Evolutionary conservation across 2,888 invertebrate genomes (phyloP).

Genomic region (Thera obeliscata): DNA sequence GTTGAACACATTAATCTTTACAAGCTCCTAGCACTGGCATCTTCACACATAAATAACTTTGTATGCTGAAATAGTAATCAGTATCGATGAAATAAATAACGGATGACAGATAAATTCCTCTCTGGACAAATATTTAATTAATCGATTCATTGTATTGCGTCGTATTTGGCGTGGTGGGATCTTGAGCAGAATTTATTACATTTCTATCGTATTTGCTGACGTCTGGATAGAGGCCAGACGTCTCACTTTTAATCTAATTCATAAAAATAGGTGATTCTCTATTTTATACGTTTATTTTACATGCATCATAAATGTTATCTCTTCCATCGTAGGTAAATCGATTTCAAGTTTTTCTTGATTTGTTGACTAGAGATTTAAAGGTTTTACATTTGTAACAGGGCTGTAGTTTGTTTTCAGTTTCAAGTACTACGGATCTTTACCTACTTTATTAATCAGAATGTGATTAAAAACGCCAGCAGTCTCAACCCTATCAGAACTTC

Average conservation of each 20-base stretch:
- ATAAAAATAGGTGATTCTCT: no score
- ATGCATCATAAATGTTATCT: no score
- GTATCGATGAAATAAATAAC: slow-evolving; percentile 34
- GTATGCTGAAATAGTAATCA: slow-evolving; percentile 34
- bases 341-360: no score
- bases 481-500: not conserved
- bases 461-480: no score
- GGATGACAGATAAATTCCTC: slow-evolving; percentile 35
- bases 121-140: slow-evolving; percentile 45
- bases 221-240: slow-evolving; percentile 8
- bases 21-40: slow-evolving; percentile 23
- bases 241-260: not conserved
- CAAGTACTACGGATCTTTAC: no score
- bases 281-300: no score
- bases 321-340: no score
- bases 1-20: slow-evolving; percentile 24
- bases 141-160: slow-evolving; percentile 43
- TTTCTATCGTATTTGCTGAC: slow-evolving; percentile 28
- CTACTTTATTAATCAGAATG: no score
- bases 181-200: slow-evolving; percentile 38
- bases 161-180: slow-evolving; percentile 39
- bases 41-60: slow-evolving; percentile 37
- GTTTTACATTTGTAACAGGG: no score
- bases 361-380: no score
- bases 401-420: no score